These are phyloP conservation scores for Pogoniulus pusillus DNA, from an alignment of 2,797 vertebrate species.

Conservation along the genomic window DNA sequence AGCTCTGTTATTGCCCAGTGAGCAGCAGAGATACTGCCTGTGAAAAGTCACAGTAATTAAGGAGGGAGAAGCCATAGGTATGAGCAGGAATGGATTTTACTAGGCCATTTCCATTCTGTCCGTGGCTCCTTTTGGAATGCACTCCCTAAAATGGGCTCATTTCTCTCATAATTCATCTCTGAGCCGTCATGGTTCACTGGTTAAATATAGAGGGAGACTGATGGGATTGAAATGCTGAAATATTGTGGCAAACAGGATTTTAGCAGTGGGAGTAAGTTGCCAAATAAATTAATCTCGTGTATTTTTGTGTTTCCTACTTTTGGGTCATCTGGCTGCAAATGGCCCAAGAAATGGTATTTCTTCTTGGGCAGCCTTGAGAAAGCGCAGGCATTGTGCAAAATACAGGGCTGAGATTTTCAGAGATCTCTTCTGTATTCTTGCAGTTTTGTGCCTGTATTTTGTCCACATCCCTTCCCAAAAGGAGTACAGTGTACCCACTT, in stretches of 20 bases:
- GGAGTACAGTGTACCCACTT: background rate
- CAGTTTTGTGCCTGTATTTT: background rate
- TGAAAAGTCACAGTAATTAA: background rate
- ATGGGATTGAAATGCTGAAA: constrained; percentile 57
- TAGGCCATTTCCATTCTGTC: background rate
- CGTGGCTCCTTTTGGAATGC: background rate
- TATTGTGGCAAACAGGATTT: constrained; percentile 58
- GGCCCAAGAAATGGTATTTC: constrained; percentile 8
- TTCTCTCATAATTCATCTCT: constrained; percentile 35
- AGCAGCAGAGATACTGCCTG: background rate
- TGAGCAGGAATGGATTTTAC: background rate
- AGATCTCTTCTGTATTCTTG: background rate
- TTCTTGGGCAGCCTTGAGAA: background rate
- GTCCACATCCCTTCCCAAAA: rapidly evolving
- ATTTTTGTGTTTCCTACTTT: constrained; percentile 3
- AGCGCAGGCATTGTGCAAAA: background rate
- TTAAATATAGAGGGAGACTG: constrained; percentile 43
- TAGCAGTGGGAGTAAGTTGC: constrained; percentile 1
- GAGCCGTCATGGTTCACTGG: constrained; percentile 57
- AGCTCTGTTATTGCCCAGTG: background rate
- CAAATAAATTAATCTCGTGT: constrained; percentile 17
- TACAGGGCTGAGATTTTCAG: background rate
- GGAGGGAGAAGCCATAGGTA: background rate
- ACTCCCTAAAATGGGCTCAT: constrained; percentile 5
- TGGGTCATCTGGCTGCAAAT: constrained; percentile 14